Evolutionary conservation across 1,140 invertebrate species (phyloP), one percentile per base, ranked within the genome.

Genomic region (Mesaphorura yosii): DNA sequence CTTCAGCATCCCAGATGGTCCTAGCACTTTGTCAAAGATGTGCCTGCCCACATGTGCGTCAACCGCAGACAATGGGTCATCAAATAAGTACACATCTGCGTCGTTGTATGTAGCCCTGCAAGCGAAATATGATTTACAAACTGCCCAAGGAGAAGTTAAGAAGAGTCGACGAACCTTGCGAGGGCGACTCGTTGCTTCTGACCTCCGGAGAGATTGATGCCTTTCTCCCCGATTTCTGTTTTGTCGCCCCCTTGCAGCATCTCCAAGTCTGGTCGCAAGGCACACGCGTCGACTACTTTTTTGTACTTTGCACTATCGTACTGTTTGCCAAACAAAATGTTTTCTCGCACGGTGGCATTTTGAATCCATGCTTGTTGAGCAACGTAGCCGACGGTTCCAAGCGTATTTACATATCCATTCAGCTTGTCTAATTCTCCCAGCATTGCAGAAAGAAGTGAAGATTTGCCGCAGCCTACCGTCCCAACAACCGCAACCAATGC

Each of bases 161-260:
- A 17, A 12, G 17, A 12, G 12, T 37, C 34, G 23, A 94, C 78
- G 26, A 44, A 75, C 58, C 79, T 64, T 1, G 79, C 79, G 38
- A 82, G 65, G 54, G 70, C 72, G 15, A 82, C 72, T 55, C 80
- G 64, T 62, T 78, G 76, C 57, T 80, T 79, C 66, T 82, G 80
- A n/a, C 80, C 80, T 20, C 77, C 80, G 61, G 72, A 76, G 28
- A 82, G 64, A 56, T 78, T 82, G 38, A 80, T 75, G 14, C 81
- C 79, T 46, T 66, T 65, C 59, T 72, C 70, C 17, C 70, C 71
- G 41, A 71, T 66, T 64, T 70, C 66, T 10, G 69, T 72, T 53
- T 64, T 54, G 51, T 72, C 70, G 26, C 69, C 67, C 22, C 48
- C 65, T 6, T 68, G 65, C 15, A 73, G 57, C 22, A 65, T 72